Conservation (phyloP, 2,888 invertebrate species). For the Merodon equestris region DNA sequence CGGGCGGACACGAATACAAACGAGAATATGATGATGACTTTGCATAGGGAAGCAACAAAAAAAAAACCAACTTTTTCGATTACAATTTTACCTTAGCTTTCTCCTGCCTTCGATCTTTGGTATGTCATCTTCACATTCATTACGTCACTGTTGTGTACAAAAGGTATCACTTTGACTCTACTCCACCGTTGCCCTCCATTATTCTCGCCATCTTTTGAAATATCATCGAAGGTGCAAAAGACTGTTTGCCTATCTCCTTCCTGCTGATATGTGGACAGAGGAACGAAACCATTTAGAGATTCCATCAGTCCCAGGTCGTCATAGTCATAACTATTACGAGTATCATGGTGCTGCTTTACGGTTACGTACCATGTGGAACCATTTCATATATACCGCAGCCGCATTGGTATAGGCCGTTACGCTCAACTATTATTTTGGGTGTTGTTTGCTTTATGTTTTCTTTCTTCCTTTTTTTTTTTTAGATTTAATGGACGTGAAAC, state of each 20-base stretch:
- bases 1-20: too few species aligned
- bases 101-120: conserved; percentile 1
- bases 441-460: conserved; percentile 6
- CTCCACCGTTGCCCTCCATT: too few species aligned
- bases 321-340: conserved; percentile 4
- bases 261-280: conserved; percentile 40
- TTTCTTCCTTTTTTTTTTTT: background rate
- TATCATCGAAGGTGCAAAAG: conserved; percentile 46
- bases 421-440: conserved; percentile 20
- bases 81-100: conserved; percentile 50
- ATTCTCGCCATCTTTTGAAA: background rate
- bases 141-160: conserved; percentile 15
- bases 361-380: conserved; percentile 30
- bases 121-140: conserved; percentile 36
- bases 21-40: too few species aligned
- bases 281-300: conserved; percentile 48
- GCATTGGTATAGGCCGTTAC: conserved; percentile 17
- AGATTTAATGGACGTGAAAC: background rate
- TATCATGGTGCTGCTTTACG: conserved; percentile 16
- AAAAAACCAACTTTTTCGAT: conserved; percentile 59
- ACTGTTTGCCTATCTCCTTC: conserved; percentile 43
- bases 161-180: conserved; percentile 10
- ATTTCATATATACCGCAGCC: background rate
- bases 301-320: conserved; percentile 36
- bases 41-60: conserved; percentile 23